Evolutionary conservation across 92 coral and sea anemone genomes (phyloP).

Genomic region (Palythoa grandis): DNA sequence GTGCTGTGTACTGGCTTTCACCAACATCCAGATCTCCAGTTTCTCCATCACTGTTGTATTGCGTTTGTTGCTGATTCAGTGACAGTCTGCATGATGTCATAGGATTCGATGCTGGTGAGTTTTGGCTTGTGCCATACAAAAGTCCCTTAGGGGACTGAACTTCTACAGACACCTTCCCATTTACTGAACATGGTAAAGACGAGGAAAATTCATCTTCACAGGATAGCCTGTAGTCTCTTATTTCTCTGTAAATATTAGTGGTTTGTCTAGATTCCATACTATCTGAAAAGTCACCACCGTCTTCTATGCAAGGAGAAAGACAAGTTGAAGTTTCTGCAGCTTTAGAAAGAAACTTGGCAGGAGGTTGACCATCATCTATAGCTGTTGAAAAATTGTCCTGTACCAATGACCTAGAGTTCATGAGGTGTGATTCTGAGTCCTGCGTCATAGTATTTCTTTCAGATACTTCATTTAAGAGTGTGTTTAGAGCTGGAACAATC

Average conservation of each 20-base stretch:
- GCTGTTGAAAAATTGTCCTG: background rate
- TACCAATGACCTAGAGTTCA: background rate
- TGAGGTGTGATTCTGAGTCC: background rate
- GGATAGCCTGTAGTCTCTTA: too few species aligned
- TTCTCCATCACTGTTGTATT: background rate
- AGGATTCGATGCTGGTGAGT: background rate
- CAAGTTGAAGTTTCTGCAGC: background rate
- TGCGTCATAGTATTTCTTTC: background rate
- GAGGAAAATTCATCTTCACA: background rate
- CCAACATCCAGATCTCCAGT: background rate
- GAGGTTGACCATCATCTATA: background rate
- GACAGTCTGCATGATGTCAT: background rate
- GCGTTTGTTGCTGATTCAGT: background rate
- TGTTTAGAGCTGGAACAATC: constrained; percentile 31
- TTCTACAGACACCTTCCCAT: background rate
- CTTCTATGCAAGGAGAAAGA: background rate
- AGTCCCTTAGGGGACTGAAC: background rate
- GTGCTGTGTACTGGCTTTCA: background rate
- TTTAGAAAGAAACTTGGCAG: background rate
- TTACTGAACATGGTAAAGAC: background rate
- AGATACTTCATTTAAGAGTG: background rate
- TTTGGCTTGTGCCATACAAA: background rate
- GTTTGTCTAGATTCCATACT: background rate
- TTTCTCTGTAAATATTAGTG: background rate
- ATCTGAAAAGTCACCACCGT: background rate